These are phyloP conservation scores for Acanthornis magna DNA, from an alignment of 2,797 vertebrate species.

Conservation along the genomic window DNA sequence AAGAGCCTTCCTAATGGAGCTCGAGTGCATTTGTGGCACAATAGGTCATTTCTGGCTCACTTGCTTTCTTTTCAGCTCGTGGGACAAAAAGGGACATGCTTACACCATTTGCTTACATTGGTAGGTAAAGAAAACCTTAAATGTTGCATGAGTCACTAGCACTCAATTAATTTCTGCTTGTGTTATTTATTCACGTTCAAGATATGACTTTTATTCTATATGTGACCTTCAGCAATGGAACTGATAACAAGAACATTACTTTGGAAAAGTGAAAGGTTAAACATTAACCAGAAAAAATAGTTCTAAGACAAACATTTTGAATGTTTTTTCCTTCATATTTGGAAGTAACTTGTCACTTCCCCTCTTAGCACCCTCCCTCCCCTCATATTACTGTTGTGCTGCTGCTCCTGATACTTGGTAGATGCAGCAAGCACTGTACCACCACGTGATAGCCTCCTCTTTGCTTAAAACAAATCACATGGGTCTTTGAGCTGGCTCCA, in stretches of 20 bases:
- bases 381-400: neutral
- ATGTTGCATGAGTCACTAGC: conserved; percentile 46
- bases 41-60: conserved; percentile 47
- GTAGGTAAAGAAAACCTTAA: conserved; percentile 68
- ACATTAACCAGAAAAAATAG: conserved; percentile 68
- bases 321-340: conserved; percentile 51
- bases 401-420: neutral
- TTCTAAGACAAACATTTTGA: conserved; percentile 66
- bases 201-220: conserved; percentile 67
- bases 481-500: neutral
- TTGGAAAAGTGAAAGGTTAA: conserved; percentile 66
- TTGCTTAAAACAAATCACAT: neutral
- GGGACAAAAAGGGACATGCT: conserved; percentile 51
- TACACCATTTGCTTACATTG: conserved; percentile 67
- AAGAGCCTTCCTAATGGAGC: conserved; percentile 17
- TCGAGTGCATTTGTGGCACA: conserved; percentile 3
- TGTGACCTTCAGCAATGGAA: conserved; percentile 60
- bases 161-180: conserved; percentile 61
- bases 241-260: conserved; percentile 67
- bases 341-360: conserved; percentile 34
- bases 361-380: neutral
- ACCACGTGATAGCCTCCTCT: conserved; percentile 10
- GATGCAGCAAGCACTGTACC: neutral
- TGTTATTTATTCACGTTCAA: conserved; percentile 65
- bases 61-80: conserved; percentile 47